Percentiles rank a stretch among this genome's conserved stretches.
phyloP scores from a whole-genome alignment of 2,797 vertebrate species.

The Hydrocynus forskahlii region DNA sequence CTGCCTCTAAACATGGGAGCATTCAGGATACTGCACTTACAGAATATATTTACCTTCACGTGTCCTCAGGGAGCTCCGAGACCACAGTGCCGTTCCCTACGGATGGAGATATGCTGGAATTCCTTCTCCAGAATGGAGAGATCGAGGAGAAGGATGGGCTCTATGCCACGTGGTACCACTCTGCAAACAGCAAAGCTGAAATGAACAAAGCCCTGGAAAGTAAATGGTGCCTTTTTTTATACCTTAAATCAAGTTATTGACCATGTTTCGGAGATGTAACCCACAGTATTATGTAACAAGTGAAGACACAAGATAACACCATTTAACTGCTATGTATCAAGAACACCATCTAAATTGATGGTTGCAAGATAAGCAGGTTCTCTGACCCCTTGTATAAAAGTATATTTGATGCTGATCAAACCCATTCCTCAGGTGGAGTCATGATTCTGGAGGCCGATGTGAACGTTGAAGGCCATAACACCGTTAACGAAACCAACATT shows the following conservation, averaged over 20 bases:
- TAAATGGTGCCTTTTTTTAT: not conserved
- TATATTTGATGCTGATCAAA: not conserved
- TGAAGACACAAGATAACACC: not conserved
- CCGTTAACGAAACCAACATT: slow-evolving; percentile 71
- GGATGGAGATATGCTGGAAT: slow-evolving; percentile 83
- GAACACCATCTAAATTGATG: not conserved
- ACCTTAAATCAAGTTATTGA: not conserved
- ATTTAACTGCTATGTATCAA: not conserved
- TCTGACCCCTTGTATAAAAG: not conserved
- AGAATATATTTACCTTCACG: not conserved
- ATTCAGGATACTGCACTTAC: no score
- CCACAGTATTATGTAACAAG: not conserved
- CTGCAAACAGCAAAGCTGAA: slow-evolving; percentile 78
- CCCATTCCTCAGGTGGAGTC: slow-evolving; percentile 65
- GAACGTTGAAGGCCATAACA: slow-evolving; percentile 77
- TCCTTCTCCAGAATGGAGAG: slow-evolving; percentile 72
- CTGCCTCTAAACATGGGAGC: no score
- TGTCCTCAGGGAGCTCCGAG: slow-evolving; percentile 43
- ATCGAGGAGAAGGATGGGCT: slow-evolving; percentile 78
- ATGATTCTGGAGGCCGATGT: slow-evolving; percentile 87
- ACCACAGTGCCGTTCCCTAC: slow-evolving; percentile 63
- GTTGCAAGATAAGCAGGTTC: not conserved
- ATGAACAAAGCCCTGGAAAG: slow-evolving; percentile 78
- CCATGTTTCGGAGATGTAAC: not conserved
- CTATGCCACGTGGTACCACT: slow-evolving; percentile 82